Conservation (phyloP, 2,113 vertebrate species). For the Alosa alosa region DNA sequence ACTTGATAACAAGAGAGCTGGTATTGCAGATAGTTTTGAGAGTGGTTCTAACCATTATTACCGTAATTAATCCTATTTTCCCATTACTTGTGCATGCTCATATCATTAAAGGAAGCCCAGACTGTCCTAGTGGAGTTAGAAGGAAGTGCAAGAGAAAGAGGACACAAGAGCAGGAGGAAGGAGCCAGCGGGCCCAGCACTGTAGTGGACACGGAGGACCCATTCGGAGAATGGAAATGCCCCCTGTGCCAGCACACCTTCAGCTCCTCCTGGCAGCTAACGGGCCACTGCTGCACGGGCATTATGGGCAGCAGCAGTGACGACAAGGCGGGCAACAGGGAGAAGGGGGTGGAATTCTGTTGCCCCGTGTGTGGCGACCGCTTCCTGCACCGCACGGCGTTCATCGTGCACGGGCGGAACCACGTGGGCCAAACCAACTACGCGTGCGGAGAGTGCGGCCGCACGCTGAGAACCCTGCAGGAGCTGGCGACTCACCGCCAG, state of each 20-base stretch:
- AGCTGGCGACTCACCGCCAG: constrained; percentile 26
- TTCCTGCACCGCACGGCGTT: constrained; percentile 40
- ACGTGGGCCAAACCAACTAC: constrained; percentile 36
- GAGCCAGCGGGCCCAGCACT: background rate
- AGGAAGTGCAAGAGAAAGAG: background rate
- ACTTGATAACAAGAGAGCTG: no score
- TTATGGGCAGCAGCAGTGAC: no score
- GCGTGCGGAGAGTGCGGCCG: constrained; percentile 33
- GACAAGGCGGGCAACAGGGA: no score
- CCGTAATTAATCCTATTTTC: no score
- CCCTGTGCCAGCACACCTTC: constrained; percentile 29
- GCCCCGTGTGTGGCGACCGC: constrained; percentile 40
- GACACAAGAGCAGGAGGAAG: constrained; percentile 13
- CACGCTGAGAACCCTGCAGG: constrained; percentile 14
- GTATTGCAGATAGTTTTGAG: no score
- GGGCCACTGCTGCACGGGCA: constrained; percentile 32
- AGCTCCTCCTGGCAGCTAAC: constrained; percentile 40
- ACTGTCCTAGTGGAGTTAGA: background rate
- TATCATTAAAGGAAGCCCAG: background rate
- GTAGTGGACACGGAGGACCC: background rate
- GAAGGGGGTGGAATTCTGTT: constrained; percentile 21
- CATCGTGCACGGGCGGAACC: constrained; percentile 33
- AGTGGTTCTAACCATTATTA: no score
- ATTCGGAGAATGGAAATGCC: constrained; percentile 10
- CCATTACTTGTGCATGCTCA: no score